Conservation (phyloP, 2,888 invertebrate species). For the Drosophila antonietae region DNA sequence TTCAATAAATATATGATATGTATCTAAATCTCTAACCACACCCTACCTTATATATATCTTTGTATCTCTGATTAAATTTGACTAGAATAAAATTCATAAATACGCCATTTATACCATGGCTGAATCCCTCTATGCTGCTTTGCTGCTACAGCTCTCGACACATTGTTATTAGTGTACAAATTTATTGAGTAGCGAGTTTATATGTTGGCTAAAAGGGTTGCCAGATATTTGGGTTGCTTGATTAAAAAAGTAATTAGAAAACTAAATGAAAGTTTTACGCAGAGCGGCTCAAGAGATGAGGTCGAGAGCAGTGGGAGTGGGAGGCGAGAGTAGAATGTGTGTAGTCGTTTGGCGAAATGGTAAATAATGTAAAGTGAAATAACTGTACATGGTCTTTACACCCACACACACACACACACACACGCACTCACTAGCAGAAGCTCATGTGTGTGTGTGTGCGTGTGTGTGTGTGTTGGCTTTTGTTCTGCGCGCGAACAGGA, state of each 20-base stretch:
- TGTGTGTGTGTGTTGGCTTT: constrained; percentile 58
- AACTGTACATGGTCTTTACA: constrained; percentile 73
- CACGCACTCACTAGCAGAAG: constrained; percentile 4
- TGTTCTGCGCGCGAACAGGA: constrained; percentile 50
- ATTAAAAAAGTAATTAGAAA: constrained; percentile 81
- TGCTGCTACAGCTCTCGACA: background rate
- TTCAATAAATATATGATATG: too few relatives aligned
- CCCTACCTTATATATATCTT: too few relatives aligned
- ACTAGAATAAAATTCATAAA: background rate
- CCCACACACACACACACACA: constrained; percentile 32
- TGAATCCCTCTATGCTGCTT: background rate
- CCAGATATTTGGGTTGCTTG: constrained; percentile 77
- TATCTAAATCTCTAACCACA: too few relatives aligned
- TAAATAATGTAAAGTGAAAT: constrained; percentile 79
- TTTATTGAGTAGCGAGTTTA: constrained; percentile 22
- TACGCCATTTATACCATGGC: background rate
- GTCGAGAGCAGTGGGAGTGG: background rate
- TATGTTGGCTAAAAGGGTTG: constrained; percentile 29
- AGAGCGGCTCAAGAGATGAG: constrained; percentile 33
- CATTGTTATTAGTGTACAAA: constrained; percentile 23
- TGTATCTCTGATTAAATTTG: too few relatives aligned
- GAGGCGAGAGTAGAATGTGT: constrained; percentile 3
- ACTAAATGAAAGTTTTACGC: constrained; percentile 81
- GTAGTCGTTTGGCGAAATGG: constrained; percentile 70
- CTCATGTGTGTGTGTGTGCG: constrained; percentile 30